Evolutionary conservation across 2,797 vertebrate species (phyloP).

Genomic region (Poecilia picta): DNA sequence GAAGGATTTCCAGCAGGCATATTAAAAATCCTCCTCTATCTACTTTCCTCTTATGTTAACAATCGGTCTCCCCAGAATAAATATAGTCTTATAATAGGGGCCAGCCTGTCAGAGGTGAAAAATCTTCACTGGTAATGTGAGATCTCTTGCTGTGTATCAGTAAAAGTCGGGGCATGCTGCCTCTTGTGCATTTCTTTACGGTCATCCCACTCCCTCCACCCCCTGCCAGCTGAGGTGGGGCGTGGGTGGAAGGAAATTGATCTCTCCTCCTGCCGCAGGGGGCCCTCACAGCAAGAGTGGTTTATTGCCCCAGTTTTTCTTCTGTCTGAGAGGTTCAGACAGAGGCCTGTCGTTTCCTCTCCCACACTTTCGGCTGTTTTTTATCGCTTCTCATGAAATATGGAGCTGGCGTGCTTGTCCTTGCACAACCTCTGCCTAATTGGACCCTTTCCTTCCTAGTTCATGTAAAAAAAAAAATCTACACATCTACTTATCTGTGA

Average conservation of each 20-base stretch:
- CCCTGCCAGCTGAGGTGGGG: slow-evolving; percentile 45
- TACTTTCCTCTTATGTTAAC: slow-evolving; percentile 26
- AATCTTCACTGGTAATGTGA: slow-evolving; percentile 26
- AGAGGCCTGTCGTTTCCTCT: slow-evolving; percentile 26
- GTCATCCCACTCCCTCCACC: slow-evolving; percentile 37
- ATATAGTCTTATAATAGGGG: slow-evolving; percentile 30
- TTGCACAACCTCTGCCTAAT: slow-evolving; percentile 45
- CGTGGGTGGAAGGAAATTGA: slow-evolving; percentile 63
- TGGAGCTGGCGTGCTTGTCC: slow-evolving; percentile 43
- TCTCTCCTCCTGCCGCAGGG: slow-evolving; percentile 53
- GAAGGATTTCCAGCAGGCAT: slow-evolving; percentile 33
- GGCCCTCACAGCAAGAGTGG: slow-evolving; percentile 43
- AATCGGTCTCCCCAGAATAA: slow-evolving; percentile 58
- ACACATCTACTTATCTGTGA: slow-evolving; percentile 20
- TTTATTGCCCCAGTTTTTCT: slow-evolving; percentile 42
- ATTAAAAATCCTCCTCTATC: slow-evolving; percentile 41
- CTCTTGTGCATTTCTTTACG: slow-evolving; percentile 35
- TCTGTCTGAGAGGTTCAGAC: slow-evolving; percentile 53
- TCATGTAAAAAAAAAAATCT: slow-evolving; percentile 21
- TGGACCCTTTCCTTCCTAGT: slow-evolving; percentile 34
- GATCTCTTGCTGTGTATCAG: slow-evolving; percentile 18
- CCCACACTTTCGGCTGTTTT: slow-evolving; percentile 27
- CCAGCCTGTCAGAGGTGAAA: slow-evolving; percentile 27
- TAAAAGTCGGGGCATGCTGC: slow-evolving; percentile 12
- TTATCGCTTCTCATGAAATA: slow-evolving; percentile 57